Percentiles rank a stretch among this genome's conserved stretches.
These are phyloP conservation scores for Amiota minor DNA, from an alignment of 2,888 invertebrate species.

Conservation along the genomic window DNA sequence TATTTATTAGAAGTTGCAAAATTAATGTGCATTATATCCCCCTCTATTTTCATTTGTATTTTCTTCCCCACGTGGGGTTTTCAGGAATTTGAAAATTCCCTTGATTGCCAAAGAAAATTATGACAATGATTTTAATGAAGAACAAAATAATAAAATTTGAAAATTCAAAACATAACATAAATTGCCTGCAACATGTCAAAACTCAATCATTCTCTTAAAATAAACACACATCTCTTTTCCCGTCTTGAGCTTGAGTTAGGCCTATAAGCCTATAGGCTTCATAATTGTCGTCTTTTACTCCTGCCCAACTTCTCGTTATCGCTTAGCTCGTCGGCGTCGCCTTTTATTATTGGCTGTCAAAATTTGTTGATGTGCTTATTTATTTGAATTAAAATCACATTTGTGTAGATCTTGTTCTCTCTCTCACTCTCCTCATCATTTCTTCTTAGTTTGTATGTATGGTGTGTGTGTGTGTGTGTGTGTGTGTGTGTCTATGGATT, in stretches of 20 bases:
- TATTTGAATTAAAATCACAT: slow-evolving; percentile 48
- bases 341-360: slow-evolving; percentile 48
- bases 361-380: slow-evolving; percentile 47
- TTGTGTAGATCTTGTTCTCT: slow-evolving; percentile 7
- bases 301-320: too few species aligned
- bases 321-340: neutral
- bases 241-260: neutral
- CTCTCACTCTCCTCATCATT: too few species aligned
- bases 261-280: too few species aligned
- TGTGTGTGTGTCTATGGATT: neutral
- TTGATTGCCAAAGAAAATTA: too few species aligned
- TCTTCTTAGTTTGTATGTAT: neutral
- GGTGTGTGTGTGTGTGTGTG: neutral
- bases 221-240: neutral
- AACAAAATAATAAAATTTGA: too few species aligned
- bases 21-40: too few species aligned
- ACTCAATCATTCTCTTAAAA: neutral
- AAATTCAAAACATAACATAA: neutral
- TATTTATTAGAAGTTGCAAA: too few species aligned
- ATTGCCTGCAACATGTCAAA: neutral
- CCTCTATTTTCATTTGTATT: too few species aligned
- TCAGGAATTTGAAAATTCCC: too few species aligned
- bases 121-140: too few species aligned
- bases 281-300: too few species aligned
- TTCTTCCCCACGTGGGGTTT: too few species aligned